Base-by-base conservation (phyloP, 2,113 vertebrate genomes). In the Ramphastos sulfuratus region DNA sequence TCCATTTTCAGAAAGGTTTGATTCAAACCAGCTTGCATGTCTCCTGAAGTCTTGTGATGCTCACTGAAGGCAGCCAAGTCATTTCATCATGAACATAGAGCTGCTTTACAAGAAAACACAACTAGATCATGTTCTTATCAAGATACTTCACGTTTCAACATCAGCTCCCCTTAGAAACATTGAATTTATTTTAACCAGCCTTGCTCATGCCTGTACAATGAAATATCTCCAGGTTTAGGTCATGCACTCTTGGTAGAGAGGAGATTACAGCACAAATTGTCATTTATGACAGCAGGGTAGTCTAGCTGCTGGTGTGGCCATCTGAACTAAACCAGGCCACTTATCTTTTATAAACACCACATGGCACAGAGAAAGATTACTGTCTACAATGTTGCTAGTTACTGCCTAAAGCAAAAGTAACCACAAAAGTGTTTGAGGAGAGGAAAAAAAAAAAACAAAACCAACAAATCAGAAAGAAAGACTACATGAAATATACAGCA, bases 1-100 rank as follows among this genome's bases (percentile, higher is more conserved):
- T 94, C 86, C 86, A 63, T 96, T 96, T 97, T 94, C 94, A 96
- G 85, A 72, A 90, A 95, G 85, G 83, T 93, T 93, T 93, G 82
- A 96, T 79, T 95, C 85, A 84, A 76, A 96, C 35, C 92, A 96
- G 82, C 81, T 80, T 82, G 90, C 44, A 39, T 56, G 64, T 28
- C 60, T 85, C 64, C 63, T 59, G 35, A 4, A 91, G 82, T 56
- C 93, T 72, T 80, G 48, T 69, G 86, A 95, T 82, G 60, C 89
- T 48, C n/a, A 17, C 73, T 18, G 31, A 91, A 89, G 52, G 44
- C 54, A 80, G 85, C 64, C 86, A 74, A 65, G 48, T 9, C 75
- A 89, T 18, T 84, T 77, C 24, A 69, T 7, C 9, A 2, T 2
- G 11, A 83, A 75, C 17, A 50, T 7, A 31, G 48, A 35, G 85